phyloP scores from a whole-genome alignment of 2,888 invertebrate species.

The Cacoxenus indagator region DNA sequence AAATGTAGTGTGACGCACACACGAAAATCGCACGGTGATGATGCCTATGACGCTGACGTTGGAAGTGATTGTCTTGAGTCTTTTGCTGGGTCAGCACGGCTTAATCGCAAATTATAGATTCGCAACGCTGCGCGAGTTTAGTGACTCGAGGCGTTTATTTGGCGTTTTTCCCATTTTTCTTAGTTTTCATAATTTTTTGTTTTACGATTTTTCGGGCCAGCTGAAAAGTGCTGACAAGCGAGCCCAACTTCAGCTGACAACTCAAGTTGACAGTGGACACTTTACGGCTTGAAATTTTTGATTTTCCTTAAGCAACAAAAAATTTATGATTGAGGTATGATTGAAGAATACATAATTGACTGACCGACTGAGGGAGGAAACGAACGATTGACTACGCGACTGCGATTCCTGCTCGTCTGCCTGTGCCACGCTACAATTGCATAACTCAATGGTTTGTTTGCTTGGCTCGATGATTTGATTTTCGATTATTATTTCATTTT shows the following conservation, averaged over 20 bases:
- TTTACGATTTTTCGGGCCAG: conserved; percentile 42
- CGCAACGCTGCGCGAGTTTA: conserved; percentile 52
- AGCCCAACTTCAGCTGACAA: conserved; percentile 34
- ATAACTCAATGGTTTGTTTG: conserved; percentile 42
- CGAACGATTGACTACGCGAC: neutral
- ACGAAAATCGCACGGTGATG: neutral
- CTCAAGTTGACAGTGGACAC: conserved; percentile 59
- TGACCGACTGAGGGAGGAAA: neutral
- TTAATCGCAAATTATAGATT: conserved; percentile 49
- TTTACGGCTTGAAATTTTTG: conserved; percentile 38
- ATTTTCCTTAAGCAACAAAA: neutral
- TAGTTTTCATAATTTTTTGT: neutral
- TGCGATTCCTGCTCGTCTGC: conserved; percentile 20
- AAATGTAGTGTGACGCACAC: neutral
- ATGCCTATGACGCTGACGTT: neutral
- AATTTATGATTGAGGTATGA: neutral
- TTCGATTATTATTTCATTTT: conserved; percentile 31
- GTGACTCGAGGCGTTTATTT: conserved; percentile 47
- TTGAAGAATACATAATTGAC: neutral
- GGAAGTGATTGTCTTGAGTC: conserved; percentile 24
- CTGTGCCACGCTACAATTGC: conserved; percentile 45
- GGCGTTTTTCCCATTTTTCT: neutral
- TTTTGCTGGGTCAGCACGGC: neutral
- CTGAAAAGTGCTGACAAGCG: conserved; percentile 7
- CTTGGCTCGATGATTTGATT: conserved; percentile 30